Base-by-base conservation (phyloP, 2,888 invertebrate genomes). In the Cacoxenus indagator region DNA sequence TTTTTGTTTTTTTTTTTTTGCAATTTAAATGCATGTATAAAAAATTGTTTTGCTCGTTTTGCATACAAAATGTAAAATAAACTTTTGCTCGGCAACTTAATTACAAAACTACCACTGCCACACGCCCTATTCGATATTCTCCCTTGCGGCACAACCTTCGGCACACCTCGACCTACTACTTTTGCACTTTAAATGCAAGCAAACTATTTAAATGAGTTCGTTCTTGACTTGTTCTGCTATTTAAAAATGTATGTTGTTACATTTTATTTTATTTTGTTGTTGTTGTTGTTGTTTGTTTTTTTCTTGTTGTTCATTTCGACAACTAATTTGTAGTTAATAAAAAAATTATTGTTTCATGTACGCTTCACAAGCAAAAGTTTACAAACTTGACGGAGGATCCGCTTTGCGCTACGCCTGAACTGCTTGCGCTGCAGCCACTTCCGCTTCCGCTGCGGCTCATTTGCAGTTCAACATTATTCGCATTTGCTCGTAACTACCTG, bases 281-380 rank as follows among this genome's bases (percentile, higher is more conserved):
- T 8, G 19, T 62, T 17, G 14, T 62, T 37, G 14, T 61, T 19
- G 5, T 51, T 5, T 51, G 17, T 19, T 1, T 17, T 43, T 64
- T 48, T 64, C 31, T 61, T 67, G 17, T 19, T 22, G n/a, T 61
- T 67, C 43, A 48, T 67, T 45, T n/a, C 64, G 43, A 64, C 51
- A 69, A 68, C 69, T 68, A 67, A 72, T 70, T 70, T 69, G 64
- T 62, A 54, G 71, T 71, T 69, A 57, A 67, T 72, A 75, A 73
- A 80, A 78, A 76, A 76, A 75, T 76, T 78, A 80, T 85, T 83
- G 84, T 84, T 82, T 82, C 76, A 74, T 77, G 73, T 83, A 78
- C 77, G 72, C 67, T 31, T 31, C 57, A 67, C 55, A 59, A 67
- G 46, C 46, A 51, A 37, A 61, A 37, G 24, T 72, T 75, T 78